Evolutionary conservation across 2,888 invertebrate species (phyloP).

Genomic region (Drosophila anomelani): DNA sequence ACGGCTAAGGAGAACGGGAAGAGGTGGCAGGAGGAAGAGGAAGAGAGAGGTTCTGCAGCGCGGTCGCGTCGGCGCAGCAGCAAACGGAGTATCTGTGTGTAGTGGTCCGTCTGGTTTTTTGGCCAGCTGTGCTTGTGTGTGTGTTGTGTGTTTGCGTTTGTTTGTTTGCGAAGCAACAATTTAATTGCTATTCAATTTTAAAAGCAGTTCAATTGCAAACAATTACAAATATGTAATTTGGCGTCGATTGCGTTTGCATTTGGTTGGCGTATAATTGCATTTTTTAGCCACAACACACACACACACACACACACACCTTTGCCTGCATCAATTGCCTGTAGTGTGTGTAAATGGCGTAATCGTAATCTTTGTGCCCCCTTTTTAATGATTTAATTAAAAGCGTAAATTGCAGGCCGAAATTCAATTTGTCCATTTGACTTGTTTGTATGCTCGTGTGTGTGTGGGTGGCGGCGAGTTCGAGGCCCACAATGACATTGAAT

Average conservation of each 20-base stretch:
- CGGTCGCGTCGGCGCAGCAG: slow-evolving; percentile 57
- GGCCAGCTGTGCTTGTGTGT: slow-evolving; percentile 1
- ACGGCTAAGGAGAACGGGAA: slow-evolving; percentile 29
- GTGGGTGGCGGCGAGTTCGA: slow-evolving; percentile 9
- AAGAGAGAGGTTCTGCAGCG: slow-evolving; percentile 52
- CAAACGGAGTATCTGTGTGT: slow-evolving; percentile 32
- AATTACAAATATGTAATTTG: slow-evolving; percentile 71
- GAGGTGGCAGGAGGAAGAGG: slow-evolving; percentile 11
- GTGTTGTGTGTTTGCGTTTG: slow-evolving; percentile 26
- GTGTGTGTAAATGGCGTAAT: slow-evolving; percentile 53
- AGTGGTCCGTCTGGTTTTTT: slow-evolving; percentile 56
- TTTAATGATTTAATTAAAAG: slow-evolving; percentile 79
- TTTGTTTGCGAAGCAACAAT: slow-evolving; percentile 64
- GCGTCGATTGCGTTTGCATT: slow-evolving; percentile 61
- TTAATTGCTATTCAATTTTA: slow-evolving; percentile 62
- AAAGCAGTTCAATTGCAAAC: slow-evolving; percentile 75
- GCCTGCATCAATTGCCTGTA: slow-evolving; percentile 18
- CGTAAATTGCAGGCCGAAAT: slow-evolving; percentile 74
- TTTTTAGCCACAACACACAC: slow-evolving; percentile 50
- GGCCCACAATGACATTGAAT: slow-evolving; percentile 10
- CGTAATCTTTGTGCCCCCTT: slow-evolving; percentile 77
- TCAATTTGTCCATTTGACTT: slow-evolving; percentile 68
- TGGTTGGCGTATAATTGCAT: slow-evolving; percentile 63
- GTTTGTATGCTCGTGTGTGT: slow-evolving; percentile 13
- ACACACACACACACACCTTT: not conserved